phyloP scores from a whole-genome alignment of 1,140 invertebrate species.

The Aplysia californica region DNA sequence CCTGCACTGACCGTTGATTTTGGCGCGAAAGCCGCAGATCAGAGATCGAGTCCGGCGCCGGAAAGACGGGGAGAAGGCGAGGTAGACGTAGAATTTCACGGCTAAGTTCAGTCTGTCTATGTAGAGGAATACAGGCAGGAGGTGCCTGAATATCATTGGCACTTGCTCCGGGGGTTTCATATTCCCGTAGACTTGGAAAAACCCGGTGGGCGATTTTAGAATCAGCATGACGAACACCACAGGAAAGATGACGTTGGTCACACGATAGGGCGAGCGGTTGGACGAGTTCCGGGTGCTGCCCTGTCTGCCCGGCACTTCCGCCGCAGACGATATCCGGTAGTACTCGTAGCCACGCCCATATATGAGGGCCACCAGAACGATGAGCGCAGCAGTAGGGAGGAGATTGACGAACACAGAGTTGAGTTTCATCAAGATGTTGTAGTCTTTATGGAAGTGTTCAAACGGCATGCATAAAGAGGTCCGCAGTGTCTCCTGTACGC shows the following conservation, averaged over 20 bases:
- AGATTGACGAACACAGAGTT: slow-evolving; percentile 39
- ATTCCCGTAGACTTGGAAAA: neutral
- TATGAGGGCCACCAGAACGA: slow-evolving; percentile 36
- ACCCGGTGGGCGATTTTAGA: neutral
- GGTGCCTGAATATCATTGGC: neutral
- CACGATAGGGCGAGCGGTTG: neutral
- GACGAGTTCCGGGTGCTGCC: neutral
- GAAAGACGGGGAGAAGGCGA: slow-evolving; percentile 15
- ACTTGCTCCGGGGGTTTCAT: neutral
- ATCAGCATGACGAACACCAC: slow-evolving; percentile 10
- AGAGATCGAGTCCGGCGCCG: slow-evolving; percentile 1
- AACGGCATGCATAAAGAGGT: too few species aligned
- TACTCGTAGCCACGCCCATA: slow-evolving; percentile 30
- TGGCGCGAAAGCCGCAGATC: neutral
- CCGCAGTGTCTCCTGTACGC: too few species aligned
- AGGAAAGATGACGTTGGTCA: slow-evolving; percentile 6
- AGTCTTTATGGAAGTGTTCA: slow-evolving; percentile 1
- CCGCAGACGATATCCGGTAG: slow-evolving; percentile 29
- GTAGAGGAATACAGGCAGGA: slow-evolving; percentile 3
- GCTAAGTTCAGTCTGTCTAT: slow-evolving; percentile 5
- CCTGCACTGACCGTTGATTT: neutral
- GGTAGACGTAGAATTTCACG: slow-evolving; percentile 20
- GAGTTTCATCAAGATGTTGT: slow-evolving; percentile 30
- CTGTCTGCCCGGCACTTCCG: slow-evolving; percentile 2
- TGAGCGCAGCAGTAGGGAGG: slow-evolving; percentile 35